Evolutionary conservation across 1,140 invertebrate genomes (phyloP), one percentile per base, ranked within the genome.

Genomic region (Zaprionus davidi): DNA sequence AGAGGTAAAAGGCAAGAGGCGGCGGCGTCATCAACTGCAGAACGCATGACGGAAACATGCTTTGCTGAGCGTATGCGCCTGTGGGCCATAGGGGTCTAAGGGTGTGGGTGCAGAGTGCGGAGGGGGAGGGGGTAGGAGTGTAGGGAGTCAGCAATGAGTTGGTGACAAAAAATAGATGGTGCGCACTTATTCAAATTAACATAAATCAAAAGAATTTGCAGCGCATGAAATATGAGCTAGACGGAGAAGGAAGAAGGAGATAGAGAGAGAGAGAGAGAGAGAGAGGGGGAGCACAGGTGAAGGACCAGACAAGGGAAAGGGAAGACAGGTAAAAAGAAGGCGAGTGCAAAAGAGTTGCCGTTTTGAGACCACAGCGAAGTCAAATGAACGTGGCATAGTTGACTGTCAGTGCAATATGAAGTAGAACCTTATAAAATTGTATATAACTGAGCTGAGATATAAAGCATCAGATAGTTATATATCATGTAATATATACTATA

Each of bases 161-260:
- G 67, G 53, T 58, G 75, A 69, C 65, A 77, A 79, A 83, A 83
- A 79, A 73, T 83, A 71, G 62, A 83, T 83, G 81, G 77, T 64
- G 81, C 69, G 81, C 81, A 79, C 81, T 83, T 83, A 83, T 83
- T 82, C 78, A 82, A 82, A 80, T 80, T 83, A 83, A 77, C 81
- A 83, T 83, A 83, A 83, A 83, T 83, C 81, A 83, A 79, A 83
- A 83, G 77, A 79, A 80, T 80, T 83, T 80, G 46, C 73, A 76
- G 60, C 59, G 72, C 80, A 76, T 71, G 69, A 79, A 83, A 82
- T 70, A 78, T 66, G 51, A 34, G 38, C 24, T 24, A 11, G 53
- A 68, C n/a, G 13, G n/a, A 31, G 24, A 7, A 3, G 13, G 17
- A 24, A 34, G 24, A n/a, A 5, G 26, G 13, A 24, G 12, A 28